phyloP scores from a whole-genome alignment of 2,797 vertebrate species.

The Megaceryle alcyon region DNA sequence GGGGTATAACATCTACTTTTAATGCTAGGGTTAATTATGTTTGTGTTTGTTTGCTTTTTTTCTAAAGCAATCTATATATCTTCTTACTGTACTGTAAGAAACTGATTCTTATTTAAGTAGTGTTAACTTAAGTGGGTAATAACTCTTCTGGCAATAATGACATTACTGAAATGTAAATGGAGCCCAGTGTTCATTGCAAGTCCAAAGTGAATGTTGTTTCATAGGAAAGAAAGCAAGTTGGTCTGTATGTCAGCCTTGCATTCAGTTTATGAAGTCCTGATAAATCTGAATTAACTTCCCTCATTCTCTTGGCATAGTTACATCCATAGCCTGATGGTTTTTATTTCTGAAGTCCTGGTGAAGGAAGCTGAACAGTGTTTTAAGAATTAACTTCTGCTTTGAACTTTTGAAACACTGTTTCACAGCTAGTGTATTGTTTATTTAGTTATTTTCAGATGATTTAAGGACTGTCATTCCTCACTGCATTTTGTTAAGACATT shows the following conservation, averaged over 20 bases:
- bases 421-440: not conserved
- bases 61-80: not conserved
- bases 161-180: not conserved
- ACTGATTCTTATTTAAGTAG: conserved; percentile 4
- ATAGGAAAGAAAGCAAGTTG: not conserved
- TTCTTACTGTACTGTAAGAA: not conserved
- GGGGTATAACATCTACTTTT: not conserved
- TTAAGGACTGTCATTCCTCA: not conserved
- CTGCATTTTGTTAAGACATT: not conserved
- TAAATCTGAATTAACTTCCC: conserved; percentile 17
- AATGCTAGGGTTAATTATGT: not conserved
- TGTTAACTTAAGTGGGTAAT: not conserved
- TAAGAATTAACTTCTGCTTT: not conserved
- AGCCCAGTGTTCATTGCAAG: not conserved
- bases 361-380: not conserved
- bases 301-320: not conserved
- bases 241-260: not conserved
- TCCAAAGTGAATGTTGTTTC: not conserved
- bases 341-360: not conserved
- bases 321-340: not conserved
- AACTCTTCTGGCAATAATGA: not conserved
- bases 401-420: not conserved
- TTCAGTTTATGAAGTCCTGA: conserved; percentile 18
- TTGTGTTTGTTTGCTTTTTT: not conserved
- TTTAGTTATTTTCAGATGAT: not conserved